A percentile compares a stretch with the other conserved stretches of the same genome.
These are phyloP conservation scores for Bradypodion pumilum DNA, from an alignment of 2,797 vertebrate genomes.

Conservation along the genomic window DNA sequence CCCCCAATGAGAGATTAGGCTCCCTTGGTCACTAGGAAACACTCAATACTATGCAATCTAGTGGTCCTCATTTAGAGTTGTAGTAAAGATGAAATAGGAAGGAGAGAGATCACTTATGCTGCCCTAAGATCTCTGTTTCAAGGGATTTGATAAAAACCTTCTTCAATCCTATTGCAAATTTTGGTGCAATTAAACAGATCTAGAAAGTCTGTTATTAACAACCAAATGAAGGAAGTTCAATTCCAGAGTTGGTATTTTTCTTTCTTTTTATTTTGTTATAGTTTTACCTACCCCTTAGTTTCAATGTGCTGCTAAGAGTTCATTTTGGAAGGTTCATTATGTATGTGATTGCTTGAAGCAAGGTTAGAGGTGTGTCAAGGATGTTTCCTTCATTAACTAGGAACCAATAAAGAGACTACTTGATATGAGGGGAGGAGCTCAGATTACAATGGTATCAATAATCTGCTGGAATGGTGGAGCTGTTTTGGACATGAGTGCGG, in stretches of 20 bases:
- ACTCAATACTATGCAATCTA: not conserved
- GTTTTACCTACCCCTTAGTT: not conserved
- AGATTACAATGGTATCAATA: slow-evolving; percentile 72
- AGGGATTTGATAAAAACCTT: not conserved
- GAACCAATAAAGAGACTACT: slow-evolving; percentile 54
- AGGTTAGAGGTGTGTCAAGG: slow-evolving; percentile 44
- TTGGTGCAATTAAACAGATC: slow-evolving; percentile 4
- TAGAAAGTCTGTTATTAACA: slow-evolving; percentile 37
- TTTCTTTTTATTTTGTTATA: not conserved
- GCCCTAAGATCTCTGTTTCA: not conserved
- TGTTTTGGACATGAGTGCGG: slow-evolving; percentile 66
- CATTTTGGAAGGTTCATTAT: slow-evolving; percentile 26
- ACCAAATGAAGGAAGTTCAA: slow-evolving; percentile 16
- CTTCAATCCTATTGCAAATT: not conserved
- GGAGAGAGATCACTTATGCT: not conserved
- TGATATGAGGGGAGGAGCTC: slow-evolving; percentile 76
- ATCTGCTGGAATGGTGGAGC: slow-evolving; percentile 66
- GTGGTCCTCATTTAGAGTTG: not conserved
- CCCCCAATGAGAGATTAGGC: not conserved
- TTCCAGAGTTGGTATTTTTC: slow-evolving; percentile 29
- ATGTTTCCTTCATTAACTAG: slow-evolving; percentile 67
- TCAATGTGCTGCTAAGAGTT: slow-evolving; percentile 6
- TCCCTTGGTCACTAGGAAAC: not conserved
- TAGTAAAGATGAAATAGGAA: not conserved
- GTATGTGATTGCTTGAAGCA: slow-evolving; percentile 48